phyloP scores from a whole-genome alignment of 2,888 invertebrate genomes.

The Priocnemis perturbator region DNA sequence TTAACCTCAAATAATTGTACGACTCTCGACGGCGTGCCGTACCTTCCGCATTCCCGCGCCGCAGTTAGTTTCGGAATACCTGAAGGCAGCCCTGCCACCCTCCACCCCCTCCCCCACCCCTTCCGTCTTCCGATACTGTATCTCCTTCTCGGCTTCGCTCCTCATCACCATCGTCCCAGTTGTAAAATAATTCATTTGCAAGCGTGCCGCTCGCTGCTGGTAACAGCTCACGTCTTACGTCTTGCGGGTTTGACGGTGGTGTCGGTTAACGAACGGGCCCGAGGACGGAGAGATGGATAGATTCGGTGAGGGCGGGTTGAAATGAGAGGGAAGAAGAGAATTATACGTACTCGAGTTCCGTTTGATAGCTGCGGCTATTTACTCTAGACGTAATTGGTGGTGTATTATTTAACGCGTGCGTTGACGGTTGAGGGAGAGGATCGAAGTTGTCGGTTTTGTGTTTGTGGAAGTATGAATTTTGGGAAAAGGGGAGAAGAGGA shows the following conservation, averaged over 20 bases:
- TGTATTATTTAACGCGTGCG: no score
- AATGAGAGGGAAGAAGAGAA: background rate
- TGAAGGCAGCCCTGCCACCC: conserved; percentile 18
- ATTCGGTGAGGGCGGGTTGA: background rate
- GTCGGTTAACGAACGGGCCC: background rate
- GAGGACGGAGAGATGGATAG: no score
- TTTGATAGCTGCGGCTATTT: no score
- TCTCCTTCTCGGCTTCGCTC: background rate
- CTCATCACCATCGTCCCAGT: background rate
- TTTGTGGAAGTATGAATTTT: no score
- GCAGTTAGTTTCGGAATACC: conserved; percentile 42
- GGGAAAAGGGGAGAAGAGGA: no score
- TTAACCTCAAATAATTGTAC: conserved; percentile 62
- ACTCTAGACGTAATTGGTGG: no score
- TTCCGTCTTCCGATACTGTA: background rate
- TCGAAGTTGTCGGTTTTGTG: no score
- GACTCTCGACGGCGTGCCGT: conserved; percentile 37
- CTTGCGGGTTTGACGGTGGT: background rate
- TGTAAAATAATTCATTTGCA: conserved; percentile 8
- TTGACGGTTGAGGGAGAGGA: no score
- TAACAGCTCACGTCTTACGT: conserved; percentile 2
- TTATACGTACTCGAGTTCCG: background rate
- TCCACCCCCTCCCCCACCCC: background rate
- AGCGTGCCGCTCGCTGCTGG: background rate
- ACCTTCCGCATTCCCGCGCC: conserved; percentile 23